Conservation (phyloP, 64 coral and sea anemone species). For the Montipora cactus region DNA sequence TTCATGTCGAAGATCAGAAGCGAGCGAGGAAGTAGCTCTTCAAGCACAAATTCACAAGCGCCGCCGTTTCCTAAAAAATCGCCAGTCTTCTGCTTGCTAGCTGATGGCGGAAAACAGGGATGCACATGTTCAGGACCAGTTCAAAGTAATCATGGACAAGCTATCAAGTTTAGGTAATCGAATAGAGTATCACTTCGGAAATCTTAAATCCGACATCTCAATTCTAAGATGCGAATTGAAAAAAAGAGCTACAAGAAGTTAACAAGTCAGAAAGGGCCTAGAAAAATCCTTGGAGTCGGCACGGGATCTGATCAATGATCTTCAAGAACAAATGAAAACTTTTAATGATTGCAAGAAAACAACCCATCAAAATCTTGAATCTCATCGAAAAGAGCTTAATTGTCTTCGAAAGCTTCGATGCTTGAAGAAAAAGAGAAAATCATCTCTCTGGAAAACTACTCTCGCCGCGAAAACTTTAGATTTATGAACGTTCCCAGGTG, state of each 20-base stretch:
- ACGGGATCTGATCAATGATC: neutral
- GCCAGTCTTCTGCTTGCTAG: too few relatives aligned
- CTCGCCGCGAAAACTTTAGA: neutral
- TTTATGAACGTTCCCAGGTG: neutral
- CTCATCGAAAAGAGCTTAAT: too few relatives aligned
- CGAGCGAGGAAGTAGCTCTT: too few relatives aligned
- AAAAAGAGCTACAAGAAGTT: neutral
- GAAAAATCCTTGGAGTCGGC: neutral
- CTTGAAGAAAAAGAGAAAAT: neutral
- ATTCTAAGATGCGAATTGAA: neutral
- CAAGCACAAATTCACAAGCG: too few relatives aligned
- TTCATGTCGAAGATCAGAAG: too few relatives aligned
- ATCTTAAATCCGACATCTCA: neutral
- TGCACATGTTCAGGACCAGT: too few relatives aligned
- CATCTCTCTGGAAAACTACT: neutral
- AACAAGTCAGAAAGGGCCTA: neutral
- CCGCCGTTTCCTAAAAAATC: too few relatives aligned
- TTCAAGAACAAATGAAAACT: too few relatives aligned
- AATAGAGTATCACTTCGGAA: neutral
- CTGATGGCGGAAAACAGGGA: too few relatives aligned
- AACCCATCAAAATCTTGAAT: neutral
- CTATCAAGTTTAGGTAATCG: neutral
- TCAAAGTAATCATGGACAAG: slow-evolving; percentile 2
- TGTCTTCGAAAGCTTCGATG: neutral
- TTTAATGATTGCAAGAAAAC: too few relatives aligned